These are phyloP conservation scores for Cordilura impudica DNA, from an alignment of 2,888 invertebrate species.

Conservation along the genomic window DNA sequence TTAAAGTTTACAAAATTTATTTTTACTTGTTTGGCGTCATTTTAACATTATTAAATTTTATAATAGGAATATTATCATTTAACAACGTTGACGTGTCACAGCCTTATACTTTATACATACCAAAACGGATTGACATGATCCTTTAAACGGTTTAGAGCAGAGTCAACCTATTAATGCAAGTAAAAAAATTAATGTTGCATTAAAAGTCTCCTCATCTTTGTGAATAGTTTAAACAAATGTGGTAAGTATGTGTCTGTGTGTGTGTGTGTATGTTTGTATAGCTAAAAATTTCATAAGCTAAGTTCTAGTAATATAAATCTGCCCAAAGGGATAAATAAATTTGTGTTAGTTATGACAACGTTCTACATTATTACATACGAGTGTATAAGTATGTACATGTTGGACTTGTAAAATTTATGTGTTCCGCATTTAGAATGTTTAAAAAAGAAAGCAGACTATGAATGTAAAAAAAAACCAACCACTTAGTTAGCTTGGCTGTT, in stretches of 20 bases:
- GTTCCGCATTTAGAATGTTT: not conserved
- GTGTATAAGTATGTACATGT: not conserved
- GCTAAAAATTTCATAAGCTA: conserved; percentile 33
- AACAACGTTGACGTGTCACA: too few relatives aligned
- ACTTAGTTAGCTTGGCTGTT: conserved; percentile 28
- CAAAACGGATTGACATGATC: too few relatives aligned
- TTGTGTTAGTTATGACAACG: conserved; percentile 72
- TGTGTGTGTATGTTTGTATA: not conserved
- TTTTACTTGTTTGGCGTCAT: too few relatives aligned
- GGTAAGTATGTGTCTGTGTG: not conserved
- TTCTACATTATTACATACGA: not conserved
- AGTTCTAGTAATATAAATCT: conserved; percentile 70
- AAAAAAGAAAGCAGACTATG: not conserved
- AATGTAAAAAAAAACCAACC: conserved; percentile 14
- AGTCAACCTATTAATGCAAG: not conserved
- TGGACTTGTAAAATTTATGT: conserved; percentile 28
- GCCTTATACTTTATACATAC: too few relatives aligned
- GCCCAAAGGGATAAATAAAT: conserved; percentile 71
- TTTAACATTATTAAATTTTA: too few relatives aligned
- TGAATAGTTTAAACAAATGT: not conserved
- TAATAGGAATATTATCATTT: too few relatives aligned
- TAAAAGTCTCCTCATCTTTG: conserved; percentile 8
- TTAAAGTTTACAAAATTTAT: too few relatives aligned
- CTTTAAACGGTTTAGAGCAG: too few relatives aligned
- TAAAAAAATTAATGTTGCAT: conserved; percentile 29